These are phyloP conservation scores for Alouatta palliata DNA, from an alignment of 2,113 vertebrate genomes.

Conservation along the genomic window DNA sequence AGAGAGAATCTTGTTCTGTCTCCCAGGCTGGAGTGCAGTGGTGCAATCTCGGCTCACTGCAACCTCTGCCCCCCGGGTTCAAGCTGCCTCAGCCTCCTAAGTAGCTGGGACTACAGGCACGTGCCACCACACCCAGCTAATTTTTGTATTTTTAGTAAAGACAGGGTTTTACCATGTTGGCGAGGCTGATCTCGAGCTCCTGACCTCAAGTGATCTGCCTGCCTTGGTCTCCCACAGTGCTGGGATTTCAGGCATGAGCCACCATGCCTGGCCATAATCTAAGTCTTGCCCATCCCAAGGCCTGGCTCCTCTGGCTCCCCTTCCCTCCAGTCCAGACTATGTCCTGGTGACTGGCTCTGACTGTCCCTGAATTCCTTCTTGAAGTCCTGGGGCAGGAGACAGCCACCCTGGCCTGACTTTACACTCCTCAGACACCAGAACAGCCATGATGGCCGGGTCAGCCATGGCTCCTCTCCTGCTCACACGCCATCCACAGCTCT, in stretches of 20 bases:
- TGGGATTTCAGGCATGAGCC: background rate
- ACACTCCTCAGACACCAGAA: background rate
- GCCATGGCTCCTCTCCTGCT: background rate
- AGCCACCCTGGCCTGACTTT: background rate
- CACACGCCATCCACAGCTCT: background rate
- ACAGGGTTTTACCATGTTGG: background rate
- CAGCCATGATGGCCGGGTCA: background rate
- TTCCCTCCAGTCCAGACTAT: background rate
- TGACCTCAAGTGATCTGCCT: background rate
- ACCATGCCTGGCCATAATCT: accelerated
- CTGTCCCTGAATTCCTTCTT: background rate
- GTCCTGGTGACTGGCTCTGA: background rate
- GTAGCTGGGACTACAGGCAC: no score
- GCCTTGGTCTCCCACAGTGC: background rate
- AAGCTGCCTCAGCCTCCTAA: no score
- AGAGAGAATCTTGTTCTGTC: background rate
- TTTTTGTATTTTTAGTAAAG: background rate
- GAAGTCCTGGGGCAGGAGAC: background rate
- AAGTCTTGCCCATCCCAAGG: background rate
- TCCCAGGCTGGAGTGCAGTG: no score
- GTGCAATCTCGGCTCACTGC: no score
- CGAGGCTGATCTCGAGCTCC: background rate
- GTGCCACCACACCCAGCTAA: background rate
- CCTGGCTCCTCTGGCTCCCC: background rate
- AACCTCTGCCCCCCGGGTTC: no score